Percentiles rank a stretch among this genome's conserved stretches.
These are phyloP conservation scores for Teinopalpus imperialis DNA, from an alignment of 2,888 invertebrate genomes.

Conservation along the genomic window DNA sequence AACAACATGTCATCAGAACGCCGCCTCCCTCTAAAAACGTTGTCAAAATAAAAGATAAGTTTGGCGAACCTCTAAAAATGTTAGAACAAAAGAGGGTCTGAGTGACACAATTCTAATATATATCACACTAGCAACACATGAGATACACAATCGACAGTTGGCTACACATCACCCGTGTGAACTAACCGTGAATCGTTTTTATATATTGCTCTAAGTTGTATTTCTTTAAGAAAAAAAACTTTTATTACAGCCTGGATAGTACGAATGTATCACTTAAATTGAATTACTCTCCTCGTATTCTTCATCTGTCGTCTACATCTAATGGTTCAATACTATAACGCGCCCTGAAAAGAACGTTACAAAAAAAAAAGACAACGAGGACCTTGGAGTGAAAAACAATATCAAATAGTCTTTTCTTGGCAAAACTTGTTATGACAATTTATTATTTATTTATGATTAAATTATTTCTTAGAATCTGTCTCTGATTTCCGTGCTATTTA, in stretches of 20 bases:
- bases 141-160: constrained; percentile 18
- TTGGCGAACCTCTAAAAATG: constrained; percentile 10
- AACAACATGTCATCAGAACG: constrained; percentile 11
- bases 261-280: constrained; percentile 5
- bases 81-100: constrained; percentile 21
- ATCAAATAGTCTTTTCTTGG: too few relatives aligned
- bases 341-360: too few relatives aligned
- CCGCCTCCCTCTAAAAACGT: constrained; percentile 1
- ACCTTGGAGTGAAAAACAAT: too few relatives aligned
- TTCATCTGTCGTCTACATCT: too few relatives aligned
- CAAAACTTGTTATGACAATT: too few relatives aligned
- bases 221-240: constrained; percentile 12
- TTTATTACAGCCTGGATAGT: not conserved
- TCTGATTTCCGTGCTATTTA: too few relatives aligned
- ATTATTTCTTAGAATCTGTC: too few relatives aligned
- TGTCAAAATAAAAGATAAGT: constrained; percentile 13
- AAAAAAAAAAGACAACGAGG: too few relatives aligned
- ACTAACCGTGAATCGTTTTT: constrained; percentile 9
- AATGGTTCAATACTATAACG: too few relatives aligned
- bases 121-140: constrained; percentile 19
- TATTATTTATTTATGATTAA: too few relatives aligned
- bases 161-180: constrained; percentile 7
- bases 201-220: constrained; percentile 3
- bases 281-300: not conserved
- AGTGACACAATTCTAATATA: constrained; percentile 24